Conservation (phyloP, 2,888 invertebrate genomes). For the Sesamia inferens region DNA sequence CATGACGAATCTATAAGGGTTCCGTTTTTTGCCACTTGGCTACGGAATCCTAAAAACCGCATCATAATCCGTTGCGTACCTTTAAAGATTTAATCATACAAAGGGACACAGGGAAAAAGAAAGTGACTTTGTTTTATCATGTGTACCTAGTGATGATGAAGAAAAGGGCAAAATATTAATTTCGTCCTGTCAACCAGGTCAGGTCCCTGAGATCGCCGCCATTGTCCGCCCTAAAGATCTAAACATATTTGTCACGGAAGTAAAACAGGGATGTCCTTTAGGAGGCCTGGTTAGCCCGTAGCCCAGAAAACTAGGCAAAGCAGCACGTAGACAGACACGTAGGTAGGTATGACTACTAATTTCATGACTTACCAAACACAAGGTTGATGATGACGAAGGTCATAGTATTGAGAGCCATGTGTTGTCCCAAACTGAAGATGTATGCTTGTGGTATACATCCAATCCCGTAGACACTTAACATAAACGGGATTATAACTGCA, state of each 20-base stretch:
- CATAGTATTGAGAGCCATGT: constrained; percentile 79
- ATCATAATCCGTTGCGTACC: too few species aligned
- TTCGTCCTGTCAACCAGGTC: too few species aligned
- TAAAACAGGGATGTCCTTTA: neutral
- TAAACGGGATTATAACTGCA: constrained; percentile 77
- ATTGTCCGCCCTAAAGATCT: neutral
- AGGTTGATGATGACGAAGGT: constrained; percentile 80
- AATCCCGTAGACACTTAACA: constrained; percentile 78
- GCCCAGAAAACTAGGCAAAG: neutral
- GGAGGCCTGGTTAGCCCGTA: too few species aligned
- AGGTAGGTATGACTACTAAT: neutral
- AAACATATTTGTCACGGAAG: neutral
- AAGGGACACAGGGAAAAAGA: too few species aligned
- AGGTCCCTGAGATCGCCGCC: too few species aligned
- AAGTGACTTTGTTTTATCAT: too few species aligned
- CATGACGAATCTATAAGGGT: too few species aligned
- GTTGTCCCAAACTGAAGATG: constrained; percentile 81
- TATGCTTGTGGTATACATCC: constrained; percentile 84
- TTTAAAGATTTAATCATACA: too few species aligned
- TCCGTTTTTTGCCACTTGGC: too few species aligned
- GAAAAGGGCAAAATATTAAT: too few species aligned
- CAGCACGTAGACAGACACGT: neutral
- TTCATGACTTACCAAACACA: constrained; percentile 74
- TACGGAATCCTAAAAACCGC: too few species aligned
- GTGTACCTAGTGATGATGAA: too few species aligned